Percentiles rank a stretch among this genome's conserved stretches.
Evolutionary conservation across 2,888 invertebrate species (phyloP).

Genomic region (Cryptophagus acutangulus): DNA sequence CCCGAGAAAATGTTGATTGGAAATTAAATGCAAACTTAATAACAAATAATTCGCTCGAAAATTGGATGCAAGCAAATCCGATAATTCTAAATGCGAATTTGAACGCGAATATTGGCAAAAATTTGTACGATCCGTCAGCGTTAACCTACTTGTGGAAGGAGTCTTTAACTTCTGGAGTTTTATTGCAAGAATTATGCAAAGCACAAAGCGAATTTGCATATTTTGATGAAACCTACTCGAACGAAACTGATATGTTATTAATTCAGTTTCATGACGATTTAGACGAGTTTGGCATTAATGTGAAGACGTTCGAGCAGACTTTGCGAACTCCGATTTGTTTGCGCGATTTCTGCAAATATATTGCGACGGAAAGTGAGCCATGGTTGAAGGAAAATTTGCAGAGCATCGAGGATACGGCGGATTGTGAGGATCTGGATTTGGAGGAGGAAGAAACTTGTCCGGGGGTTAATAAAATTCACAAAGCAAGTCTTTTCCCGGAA

Average conservation of each 20-base stretch:
- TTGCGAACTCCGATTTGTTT: slow-evolving; percentile 33
- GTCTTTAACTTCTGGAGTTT: slow-evolving; percentile 24
- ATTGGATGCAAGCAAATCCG: too few relatives aligned
- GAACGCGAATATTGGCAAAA: too few relatives aligned
- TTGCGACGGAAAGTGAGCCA: slow-evolving; percentile 20
- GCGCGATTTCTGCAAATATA: slow-evolving; percentile 35
- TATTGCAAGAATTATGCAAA: slow-evolving; percentile 30
- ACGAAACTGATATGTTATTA: slow-evolving; percentile 30
- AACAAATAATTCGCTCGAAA: slow-evolving; percentile 11
- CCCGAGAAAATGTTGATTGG: slow-evolving; percentile 10
- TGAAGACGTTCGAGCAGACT: slow-evolving; percentile 24
- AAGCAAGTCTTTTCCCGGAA: slow-evolving; percentile 23
- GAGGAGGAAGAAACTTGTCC: slow-evolving; percentile 23
- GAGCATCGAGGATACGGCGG: not conserved
- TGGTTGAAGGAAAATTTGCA: slow-evolving; percentile 23
- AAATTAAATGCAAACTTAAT: slow-evolving; percentile 18
- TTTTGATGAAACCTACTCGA: slow-evolving; percentile 26
- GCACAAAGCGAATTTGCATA: slow-evolving; percentile 25
- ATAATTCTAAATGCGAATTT: too few relatives aligned
- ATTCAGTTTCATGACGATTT: slow-evolving; percentile 30
- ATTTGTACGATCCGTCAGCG: slow-evolving; percentile 17
- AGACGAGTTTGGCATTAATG: slow-evolving; percentile 31
- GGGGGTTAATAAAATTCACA: slow-evolving; percentile 24
- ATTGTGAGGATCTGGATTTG: slow-evolving; percentile 16
- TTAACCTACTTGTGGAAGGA: slow-evolving; percentile 31